Base-by-base conservation (phyloP, 2,888 invertebrate genomes). In the Cryptus viduatorius region DNA sequence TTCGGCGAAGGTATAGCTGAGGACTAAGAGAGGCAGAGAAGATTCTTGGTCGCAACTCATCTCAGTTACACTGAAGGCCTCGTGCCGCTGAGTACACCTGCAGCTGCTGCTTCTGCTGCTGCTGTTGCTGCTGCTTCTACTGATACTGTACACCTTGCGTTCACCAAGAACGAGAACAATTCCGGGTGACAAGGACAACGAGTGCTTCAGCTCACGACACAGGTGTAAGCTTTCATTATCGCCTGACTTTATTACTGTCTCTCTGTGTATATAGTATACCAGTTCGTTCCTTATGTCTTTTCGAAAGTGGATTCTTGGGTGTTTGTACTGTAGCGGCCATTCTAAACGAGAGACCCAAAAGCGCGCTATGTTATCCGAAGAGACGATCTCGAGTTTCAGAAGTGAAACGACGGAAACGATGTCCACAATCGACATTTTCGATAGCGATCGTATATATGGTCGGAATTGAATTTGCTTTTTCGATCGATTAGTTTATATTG, bases 321-420 rank as follows among this genome's bases (percentile, higher is more conserved):
- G 80, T 82, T 65, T 69, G 65, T 31, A 37, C 65, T 48, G 61
- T 1, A 75, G 53, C 68, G 59, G 71, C 48, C 61, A 50, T 31
- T 75, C 50, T n/a, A 46, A 68, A 83, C 73, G 85, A 56, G 71
- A 65, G 80, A 44, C 46, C 67, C 24, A 3, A 83, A 64, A 83
- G 68, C 68, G 81, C 65, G 82, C 80, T 79, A 72, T 89, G 90
- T 91, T 91, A 91, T 90, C 88, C 89, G 87, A 89, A 89, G 86
- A 89, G 90, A 89, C 90, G 89, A 90, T 90, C 90, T 92, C 90
- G 87, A 90, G 90, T 91, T 92, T 91, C 90, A 87, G 69, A 87
- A 85, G 88, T 85, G 89, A 90, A 90, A 91, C 92, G 91, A 92
- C 90, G 89, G 90, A 87, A 88, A 88, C 88, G 90, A 87, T 88